Base-by-base conservation (phyloP, 2,797 vertebrate species). In the Sebastes ruberrimus region DNA sequence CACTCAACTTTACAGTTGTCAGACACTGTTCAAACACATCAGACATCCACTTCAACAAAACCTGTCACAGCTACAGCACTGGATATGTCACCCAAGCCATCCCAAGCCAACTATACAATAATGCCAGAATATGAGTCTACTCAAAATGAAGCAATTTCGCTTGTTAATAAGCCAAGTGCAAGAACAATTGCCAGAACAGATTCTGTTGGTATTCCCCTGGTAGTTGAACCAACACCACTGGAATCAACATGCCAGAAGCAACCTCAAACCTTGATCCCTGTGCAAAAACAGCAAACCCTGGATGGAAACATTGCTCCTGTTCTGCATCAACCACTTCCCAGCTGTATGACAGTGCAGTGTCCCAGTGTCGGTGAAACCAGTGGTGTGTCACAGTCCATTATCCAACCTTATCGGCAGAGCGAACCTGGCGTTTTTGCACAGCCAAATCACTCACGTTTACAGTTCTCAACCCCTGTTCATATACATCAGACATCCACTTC, bases 81-180 rank as follows among this genome's bases (percentile, higher is more conserved):
- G 62, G 93, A 95, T 86, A 94, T 94, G 94, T 95, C 95, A 80
- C 80, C 89, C 22, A 94, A 89, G 66, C 78, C 73, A 74, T 28
- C 57, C 22, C 70, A 89, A 75, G 22, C 28, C 13, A 57, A 25
- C 25, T 25, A 25, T 25, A 74, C 63, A 69, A 42, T 35, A 57
- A 16, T 53, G 9, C 23, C 65, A 53, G 71, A 82, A 52, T n/a
- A 76, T 56, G 74, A 82, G 5, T 60, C 46, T 2, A 25, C 14
- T 81, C 71, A 82, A 71, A 83, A 10, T 74, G 84, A 90, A 85
- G 91, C 85, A 10, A 2, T 95, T 66, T 86, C 95, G 3, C 91
- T 95, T 76, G 63, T 93, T 35, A 92, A 91, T 74, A 94, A 88
- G 52, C 88, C 92, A 82, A 88, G 71, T 86, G 74, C 81, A 56